phyloP scores from a whole-genome alignment of 2,888 invertebrate genomes.

The Fissipunctia ypsillon region DNA sequence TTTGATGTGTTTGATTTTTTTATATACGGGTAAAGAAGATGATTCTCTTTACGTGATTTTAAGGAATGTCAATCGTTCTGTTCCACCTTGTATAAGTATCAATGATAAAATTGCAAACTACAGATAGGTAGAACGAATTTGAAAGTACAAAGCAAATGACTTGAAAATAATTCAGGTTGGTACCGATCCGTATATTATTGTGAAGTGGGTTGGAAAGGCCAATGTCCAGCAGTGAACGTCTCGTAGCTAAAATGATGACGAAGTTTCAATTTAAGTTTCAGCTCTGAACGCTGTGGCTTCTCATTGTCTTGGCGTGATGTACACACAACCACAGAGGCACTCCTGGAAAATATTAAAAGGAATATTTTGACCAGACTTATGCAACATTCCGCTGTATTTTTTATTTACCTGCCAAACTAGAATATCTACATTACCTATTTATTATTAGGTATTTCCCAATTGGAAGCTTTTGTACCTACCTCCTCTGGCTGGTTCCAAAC shows the following conservation, averaged over 20 bases:
- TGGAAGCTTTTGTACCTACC: not conserved
- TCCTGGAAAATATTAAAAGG: too few species aligned
- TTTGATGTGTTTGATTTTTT: too few species aligned
- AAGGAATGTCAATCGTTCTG: too few species aligned
- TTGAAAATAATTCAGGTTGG: not conserved
- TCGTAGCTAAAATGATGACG: not conserved
- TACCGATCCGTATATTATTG: not conserved
- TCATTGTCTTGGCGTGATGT: not conserved
- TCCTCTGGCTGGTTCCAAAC: not conserved
- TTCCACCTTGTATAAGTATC: too few species aligned
- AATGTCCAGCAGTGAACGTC: not conserved
- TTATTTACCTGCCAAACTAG: not conserved
- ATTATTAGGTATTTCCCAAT: not conserved
- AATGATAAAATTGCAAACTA: not conserved
- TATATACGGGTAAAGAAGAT: too few species aligned
- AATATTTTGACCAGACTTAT: too few species aligned
- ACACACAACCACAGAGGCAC: not conserved
- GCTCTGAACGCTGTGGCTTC: not conserved
- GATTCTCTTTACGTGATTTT: too few species aligned
- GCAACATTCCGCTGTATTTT: not conserved
- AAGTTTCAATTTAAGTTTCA: not conserved
- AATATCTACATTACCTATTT: not conserved
- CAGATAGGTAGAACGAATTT: not conserved
- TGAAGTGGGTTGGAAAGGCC: not conserved
- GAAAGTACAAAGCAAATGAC: not conserved